phyloP scores from a whole-genome alignment of 2,797 vertebrate genomes.

The Buphagus erythrorhynchus region DNA sequence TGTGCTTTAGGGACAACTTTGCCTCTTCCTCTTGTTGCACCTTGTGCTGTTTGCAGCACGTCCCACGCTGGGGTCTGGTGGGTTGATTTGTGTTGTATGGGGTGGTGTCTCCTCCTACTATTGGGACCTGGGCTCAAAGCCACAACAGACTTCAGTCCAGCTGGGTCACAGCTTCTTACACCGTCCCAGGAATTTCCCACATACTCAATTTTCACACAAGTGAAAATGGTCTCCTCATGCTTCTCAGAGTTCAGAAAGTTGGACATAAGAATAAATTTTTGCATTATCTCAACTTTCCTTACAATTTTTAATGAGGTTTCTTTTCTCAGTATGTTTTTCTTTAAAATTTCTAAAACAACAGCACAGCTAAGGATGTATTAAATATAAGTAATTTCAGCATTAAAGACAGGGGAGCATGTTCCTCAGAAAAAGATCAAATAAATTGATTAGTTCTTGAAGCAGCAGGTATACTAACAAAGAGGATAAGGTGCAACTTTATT shows the following conservation, averaged over 20 bases:
- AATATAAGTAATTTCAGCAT: not conserved
- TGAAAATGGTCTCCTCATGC: not conserved
- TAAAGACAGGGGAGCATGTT: not conserved
- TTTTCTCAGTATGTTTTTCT: not conserved
- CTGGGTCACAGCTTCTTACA: not conserved
- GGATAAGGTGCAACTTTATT: not conserved
- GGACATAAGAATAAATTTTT: not conserved
- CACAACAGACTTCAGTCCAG: not conserved
- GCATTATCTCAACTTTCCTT: not conserved
- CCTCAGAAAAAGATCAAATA: not conserved
- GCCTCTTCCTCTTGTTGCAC: not conserved
- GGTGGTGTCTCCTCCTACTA: fast-evolving
- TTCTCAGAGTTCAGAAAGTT: not conserved
- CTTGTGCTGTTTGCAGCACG: not conserved
- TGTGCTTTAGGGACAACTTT: not conserved
- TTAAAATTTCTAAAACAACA: not conserved
- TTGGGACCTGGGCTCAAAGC: not conserved
- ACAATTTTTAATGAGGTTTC: not conserved
- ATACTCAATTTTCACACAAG: not conserved
- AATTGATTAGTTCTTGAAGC: not conserved
- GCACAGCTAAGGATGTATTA: not conserved
- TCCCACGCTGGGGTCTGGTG: not conserved
- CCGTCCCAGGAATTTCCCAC: fast-evolving
- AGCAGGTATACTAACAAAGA: not conserved
- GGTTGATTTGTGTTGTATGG: not conserved